phyloP scores from a whole-genome alignment of 2,797 vertebrate species.

The Pangasius krempfi region DNA sequence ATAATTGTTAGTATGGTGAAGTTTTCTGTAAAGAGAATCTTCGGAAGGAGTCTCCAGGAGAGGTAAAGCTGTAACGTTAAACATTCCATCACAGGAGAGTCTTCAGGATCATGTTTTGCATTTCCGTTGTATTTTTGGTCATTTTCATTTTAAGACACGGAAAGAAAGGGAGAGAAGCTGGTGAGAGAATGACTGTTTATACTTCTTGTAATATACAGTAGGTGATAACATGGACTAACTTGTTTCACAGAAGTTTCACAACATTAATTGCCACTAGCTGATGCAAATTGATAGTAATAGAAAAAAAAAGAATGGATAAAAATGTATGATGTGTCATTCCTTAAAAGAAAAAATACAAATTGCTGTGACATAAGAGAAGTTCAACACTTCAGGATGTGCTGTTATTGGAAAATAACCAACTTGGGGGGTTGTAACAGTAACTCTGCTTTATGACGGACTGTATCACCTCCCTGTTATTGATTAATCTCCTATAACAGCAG shows the following conservation, averaged over 20 bases:
- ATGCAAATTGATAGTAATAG: no score
- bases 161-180: no score
- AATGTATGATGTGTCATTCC: no score
- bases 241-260: no score
- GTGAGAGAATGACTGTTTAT: background rate
- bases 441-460: background rate
- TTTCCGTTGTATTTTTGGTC: background rate
- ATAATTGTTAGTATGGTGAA: no score
- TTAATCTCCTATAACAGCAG: background rate
- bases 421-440: background rate
- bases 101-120: no score
- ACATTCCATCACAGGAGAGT: background rate
- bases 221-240: background rate
- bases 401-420: background rate
- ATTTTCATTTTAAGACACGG: no score
- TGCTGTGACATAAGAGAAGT: background rate
- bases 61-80: background rate
- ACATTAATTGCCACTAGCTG: no score
- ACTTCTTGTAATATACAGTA: background rate
- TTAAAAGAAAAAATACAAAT: background rate
- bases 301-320: no score
- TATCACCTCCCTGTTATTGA: background rate
- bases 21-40: background rate
- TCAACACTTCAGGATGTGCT: background rate
- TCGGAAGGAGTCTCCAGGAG: background rate